Evolutionary conservation across 2,888 invertebrate species (phyloP), one percentile per base, ranked within the genome.

Genomic region (Drosophila emarginata): DNA sequence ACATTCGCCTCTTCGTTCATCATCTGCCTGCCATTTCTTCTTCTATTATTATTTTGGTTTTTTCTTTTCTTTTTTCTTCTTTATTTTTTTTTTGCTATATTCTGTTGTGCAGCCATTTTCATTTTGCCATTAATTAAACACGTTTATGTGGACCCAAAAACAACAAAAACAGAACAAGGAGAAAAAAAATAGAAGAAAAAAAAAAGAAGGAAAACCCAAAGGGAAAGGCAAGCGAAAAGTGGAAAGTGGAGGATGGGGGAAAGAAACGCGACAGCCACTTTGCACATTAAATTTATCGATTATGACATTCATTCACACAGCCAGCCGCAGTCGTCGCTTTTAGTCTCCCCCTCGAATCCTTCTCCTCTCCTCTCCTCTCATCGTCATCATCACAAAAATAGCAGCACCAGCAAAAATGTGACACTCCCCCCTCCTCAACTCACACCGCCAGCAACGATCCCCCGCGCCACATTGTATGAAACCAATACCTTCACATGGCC

Each of bases 201-300:
- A 36, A 12, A 26, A 18, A 59, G 14, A 28, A 14, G n/a, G 4
- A 26, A 18, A 21, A 56, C 37, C 23, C 15, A 40, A 12, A 26
- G 26, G 40, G 7, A 23, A 51, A 40, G 18, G 14, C 14, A n/a
- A 28, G 50, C 9, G 52, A 1, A 6, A 32, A 32, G 23, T 23
- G 23, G 26, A 26, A 5, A 26, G 26, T 1, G 26, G 6, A 5
- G 26, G 6, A 26, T 0, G 21, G 15, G 11, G 64, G 54, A 66
- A 64, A 69, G 71, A 64, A 72, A 28, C 15, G 45, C 56, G 45
- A 45, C 64, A 75, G 67, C 67, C 72, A 72, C 66, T 83, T 83
- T 82, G 72, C 83, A 78, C 83, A 87, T 84, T 84, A 87, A 83
- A 78, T 84, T 54, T 84, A 84, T 84, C 88, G 84, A 84, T 84